A percentile compares a stretch with the other conserved stretches of the same genome.
phyloP scores from a whole-genome alignment of 2,797 vertebrate species.

The Graptemys geographica region DNA sequence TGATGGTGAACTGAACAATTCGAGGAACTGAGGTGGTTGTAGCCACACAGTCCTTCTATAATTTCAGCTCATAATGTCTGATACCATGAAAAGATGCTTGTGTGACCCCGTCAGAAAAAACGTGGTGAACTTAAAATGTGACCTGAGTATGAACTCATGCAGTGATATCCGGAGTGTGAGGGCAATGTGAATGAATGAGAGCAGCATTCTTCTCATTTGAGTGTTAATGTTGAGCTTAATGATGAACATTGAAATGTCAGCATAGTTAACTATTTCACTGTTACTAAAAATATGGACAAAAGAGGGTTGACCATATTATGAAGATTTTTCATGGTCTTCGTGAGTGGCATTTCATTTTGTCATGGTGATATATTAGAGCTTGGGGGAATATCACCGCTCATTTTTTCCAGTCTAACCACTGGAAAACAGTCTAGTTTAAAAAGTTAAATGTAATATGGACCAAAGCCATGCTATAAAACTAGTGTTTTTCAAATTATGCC shows the following conservation, averaged over 20 bases:
- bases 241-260: background rate
- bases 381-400: background rate
- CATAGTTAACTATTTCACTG: background rate
- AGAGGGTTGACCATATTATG: background rate
- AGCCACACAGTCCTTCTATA: background rate
- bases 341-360: accelerated
- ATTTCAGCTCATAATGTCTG: background rate
- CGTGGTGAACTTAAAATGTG: background rate
- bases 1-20: background rate
- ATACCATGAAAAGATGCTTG: background rate
- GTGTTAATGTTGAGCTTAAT: background rate
- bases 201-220: background rate
- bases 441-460: background rate
- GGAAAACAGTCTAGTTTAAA: background rate
- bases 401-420: background rate
- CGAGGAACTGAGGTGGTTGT: background rate
- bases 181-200: background rate
- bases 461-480: background rate
- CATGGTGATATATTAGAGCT: background rate
- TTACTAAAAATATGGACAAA: accelerated
- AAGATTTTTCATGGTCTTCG: background rate
- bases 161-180: background rate
- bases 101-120: background rate
- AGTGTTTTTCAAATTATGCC: background rate
- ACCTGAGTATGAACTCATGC: background rate